Evolutionary conservation across 1,140 invertebrate genomes (phyloP).

Genomic region (Teleogryllus occipitalis): DNA sequence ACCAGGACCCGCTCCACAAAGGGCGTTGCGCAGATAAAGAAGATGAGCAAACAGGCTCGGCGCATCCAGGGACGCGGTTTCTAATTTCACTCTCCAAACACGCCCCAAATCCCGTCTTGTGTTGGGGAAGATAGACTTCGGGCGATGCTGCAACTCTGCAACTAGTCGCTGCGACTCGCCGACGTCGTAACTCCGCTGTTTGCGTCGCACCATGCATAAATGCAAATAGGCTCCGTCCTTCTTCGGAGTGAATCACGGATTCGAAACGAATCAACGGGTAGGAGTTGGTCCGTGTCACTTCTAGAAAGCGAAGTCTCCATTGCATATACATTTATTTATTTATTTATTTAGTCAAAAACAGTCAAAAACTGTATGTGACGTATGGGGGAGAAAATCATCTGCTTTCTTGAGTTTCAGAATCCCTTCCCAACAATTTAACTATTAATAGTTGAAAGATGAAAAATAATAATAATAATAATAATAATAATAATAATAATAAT

Average conservation of each 20-base stretch:
- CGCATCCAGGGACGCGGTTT: neutral
- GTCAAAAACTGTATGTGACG: too few relatives aligned
- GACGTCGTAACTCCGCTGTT: neutral
- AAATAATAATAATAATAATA: too few relatives aligned
- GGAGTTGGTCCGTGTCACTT: too few relatives aligned
- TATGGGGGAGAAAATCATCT: too few relatives aligned
- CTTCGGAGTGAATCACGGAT: neutral
- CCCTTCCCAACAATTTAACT: too few relatives aligned
- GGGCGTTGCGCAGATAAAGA: neutral
- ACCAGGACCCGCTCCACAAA: neutral
- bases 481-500: too few relatives aligned
- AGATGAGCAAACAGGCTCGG: neutral
- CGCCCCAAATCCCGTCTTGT: neutral
- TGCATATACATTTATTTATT: too few relatives aligned
- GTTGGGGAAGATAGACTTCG: neutral
- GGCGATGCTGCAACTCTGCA: neutral
- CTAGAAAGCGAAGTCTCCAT: too few relatives aligned
- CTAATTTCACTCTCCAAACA: neutral
- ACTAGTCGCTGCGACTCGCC: neutral
- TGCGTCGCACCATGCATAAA: neutral
- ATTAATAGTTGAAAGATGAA: too few relatives aligned
- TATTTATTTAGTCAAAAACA: too few relatives aligned
- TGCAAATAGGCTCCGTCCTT: neutral
- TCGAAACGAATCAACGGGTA: too few relatives aligned
- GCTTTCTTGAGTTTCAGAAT: too few relatives aligned